These are phyloP conservation scores for Baryphthengus martii DNA, from an alignment of 2,113 vertebrate species.

Conservation along the genomic window DNA sequence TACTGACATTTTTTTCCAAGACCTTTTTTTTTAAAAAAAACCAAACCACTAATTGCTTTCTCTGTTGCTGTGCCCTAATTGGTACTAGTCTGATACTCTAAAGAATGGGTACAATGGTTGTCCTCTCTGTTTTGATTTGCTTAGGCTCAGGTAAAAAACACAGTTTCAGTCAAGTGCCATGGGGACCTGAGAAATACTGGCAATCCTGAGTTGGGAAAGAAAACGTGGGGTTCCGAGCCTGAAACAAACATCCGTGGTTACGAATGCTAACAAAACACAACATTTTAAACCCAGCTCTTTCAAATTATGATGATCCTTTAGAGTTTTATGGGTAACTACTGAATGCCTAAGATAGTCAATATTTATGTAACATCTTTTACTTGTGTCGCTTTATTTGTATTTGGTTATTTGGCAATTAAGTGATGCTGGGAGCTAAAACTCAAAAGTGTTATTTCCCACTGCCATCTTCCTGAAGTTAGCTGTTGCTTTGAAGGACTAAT, in stretches of 20 bases:
- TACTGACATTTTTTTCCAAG: not conserved
- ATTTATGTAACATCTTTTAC: not conserved
- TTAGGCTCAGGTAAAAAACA: not conserved
- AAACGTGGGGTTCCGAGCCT: not conserved
- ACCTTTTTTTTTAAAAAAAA: not conserved
- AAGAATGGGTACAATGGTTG: not conserved
- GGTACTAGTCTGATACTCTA: not conserved
- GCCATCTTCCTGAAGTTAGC: not conserved
- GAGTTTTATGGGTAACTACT: not conserved
- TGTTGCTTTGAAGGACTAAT: not conserved
- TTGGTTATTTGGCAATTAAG: not conserved
- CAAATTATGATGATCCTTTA: not conserved
- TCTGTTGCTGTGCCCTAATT: not conserved
- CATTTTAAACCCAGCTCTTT: not conserved
- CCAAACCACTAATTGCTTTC: not conserved
- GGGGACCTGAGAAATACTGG: not conserved
- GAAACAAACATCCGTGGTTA: not conserved
- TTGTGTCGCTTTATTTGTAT: not conserved
- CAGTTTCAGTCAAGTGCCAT: not conserved
- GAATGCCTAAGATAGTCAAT: rapidly evolving
- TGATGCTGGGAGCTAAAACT: not conserved
- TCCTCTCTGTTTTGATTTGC: not conserved
- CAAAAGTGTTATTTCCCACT: not conserved
- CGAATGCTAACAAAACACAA: not conserved
- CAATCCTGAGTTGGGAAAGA: not conserved